A percentile compares a stretch with the other conserved stretches of the same genome.
These are phyloP conservation scores for Sebastes itinus DNA, from an alignment of 2,797 vertebrate species.

Conservation along the genomic window DNA sequence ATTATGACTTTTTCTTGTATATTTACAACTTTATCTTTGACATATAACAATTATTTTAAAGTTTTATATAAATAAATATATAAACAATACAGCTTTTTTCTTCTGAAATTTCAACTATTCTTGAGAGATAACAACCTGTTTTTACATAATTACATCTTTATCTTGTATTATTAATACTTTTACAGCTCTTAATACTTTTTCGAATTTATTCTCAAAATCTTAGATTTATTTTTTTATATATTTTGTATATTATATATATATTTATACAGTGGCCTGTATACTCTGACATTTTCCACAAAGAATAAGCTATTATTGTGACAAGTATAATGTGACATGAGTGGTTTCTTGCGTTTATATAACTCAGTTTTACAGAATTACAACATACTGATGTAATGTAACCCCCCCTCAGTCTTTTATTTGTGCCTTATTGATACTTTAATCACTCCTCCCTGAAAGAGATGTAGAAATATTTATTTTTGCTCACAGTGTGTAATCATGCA, in stretches of 20 bases:
- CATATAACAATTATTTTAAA: background rate
- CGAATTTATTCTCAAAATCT: background rate
- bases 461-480: no score
- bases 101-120: background rate
- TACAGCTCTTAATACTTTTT: background rate
- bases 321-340: background rate
- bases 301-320: background rate
- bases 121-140: background rate
- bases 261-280: background rate
- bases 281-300: background rate
- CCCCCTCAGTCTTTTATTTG: background rate
- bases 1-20: background rate
- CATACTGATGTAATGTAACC: background rate
- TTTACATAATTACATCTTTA: background rate
- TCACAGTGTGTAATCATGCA: no score
- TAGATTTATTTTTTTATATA: background rate
- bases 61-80: background rate
- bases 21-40: background rate
- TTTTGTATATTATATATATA: background rate
- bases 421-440: background rate
- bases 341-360: background rate
- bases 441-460: background rate
- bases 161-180: background rate
- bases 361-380: background rate
- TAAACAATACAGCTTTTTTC: background rate